Conservation (phyloP, 2,888 invertebrate genomes). For the Dynastes maya region DNA sequence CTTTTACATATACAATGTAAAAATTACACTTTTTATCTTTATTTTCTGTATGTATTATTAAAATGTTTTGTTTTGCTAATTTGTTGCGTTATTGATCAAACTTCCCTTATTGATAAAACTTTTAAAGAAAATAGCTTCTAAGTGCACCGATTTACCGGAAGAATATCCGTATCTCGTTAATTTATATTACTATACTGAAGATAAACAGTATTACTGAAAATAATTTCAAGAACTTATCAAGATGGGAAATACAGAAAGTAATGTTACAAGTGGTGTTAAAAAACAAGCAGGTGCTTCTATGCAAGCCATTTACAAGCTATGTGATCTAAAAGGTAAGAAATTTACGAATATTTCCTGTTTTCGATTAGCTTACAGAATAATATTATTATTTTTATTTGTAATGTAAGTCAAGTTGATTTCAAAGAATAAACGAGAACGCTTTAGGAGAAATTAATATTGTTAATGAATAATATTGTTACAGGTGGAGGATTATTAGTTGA, state of each 20-base stretch:
- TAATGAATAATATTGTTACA: slow-evolving; percentile 61
- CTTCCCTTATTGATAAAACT: slow-evolving; percentile 30
- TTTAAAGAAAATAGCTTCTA: not conserved
- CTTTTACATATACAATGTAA: slow-evolving; percentile 1
- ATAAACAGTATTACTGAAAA: not conserved
- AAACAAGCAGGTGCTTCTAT: slow-evolving; percentile 92
- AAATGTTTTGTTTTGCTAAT: slow-evolving; percentile 41
- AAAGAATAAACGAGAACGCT: too few species aligned
- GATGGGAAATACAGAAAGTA: slow-evolving; percentile 89
- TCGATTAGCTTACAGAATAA: too few species aligned
- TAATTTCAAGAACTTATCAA: not conserved
- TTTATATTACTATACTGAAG: not conserved
- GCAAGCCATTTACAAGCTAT: slow-evolving; percentile 89
- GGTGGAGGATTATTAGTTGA: slow-evolving; percentile 95
- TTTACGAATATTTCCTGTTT: not conserved
- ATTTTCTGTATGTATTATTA: slow-evolving; percentile 10
- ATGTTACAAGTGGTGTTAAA: slow-evolving; percentile 95
- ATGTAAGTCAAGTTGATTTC: too few species aligned
- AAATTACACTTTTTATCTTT: slow-evolving; percentile 41
- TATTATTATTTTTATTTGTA: too few species aligned
- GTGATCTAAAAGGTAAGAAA: slow-evolving; percentile 86
- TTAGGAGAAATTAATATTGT: too few species aligned
- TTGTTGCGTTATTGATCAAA: slow-evolving; percentile 23
- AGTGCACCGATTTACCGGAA: not conserved
- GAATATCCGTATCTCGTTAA: not conserved